These are phyloP conservation scores for Ailurus styani DNA, from an alignment of 2,113 vertebrate species.

Conservation along the genomic window DNA sequence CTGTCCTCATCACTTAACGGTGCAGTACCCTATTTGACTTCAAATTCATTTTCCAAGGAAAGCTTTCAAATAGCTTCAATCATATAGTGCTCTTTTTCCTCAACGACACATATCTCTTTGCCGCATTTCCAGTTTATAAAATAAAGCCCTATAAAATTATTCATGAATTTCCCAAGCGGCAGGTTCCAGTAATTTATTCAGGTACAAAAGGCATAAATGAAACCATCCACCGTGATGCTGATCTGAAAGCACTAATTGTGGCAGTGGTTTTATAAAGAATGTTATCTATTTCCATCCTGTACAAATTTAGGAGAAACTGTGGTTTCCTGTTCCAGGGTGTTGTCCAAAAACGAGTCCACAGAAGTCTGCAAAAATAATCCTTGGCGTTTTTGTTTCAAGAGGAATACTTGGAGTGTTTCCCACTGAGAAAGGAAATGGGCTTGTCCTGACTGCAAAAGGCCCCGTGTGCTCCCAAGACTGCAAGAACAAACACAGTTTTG, in stretches of 20 bases:
- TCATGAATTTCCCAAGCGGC: background rate
- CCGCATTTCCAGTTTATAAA: constrained; percentile 26
- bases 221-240: constrained; percentile 78
- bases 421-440: constrained; percentile 82
- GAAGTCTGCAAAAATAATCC: constrained; percentile 93
- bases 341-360: constrained; percentile 84
- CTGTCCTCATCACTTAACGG: background rate
- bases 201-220: constrained; percentile 79
- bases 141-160: constrained; percentile 19
- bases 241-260: constrained; percentile 80
- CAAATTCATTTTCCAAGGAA: background rate
- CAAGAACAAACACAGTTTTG: constrained; percentile 59
- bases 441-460: constrained; percentile 70
- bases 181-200: constrained; percentile 44
- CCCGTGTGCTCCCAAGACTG: constrained; percentile 66
- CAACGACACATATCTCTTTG: background rate
- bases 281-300: constrained; percentile 90
- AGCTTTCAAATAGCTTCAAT: constrained; percentile 7
- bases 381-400: constrained; percentile 83
- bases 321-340: constrained; percentile 94
- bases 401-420: constrained; percentile 80
- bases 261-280: constrained; percentile 83
- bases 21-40: background rate
- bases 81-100: background rate
- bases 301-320: constrained; percentile 88